Conservation (phyloP, 1,140 invertebrate genomes). For the Acyrthosiphon pisum region DNA sequence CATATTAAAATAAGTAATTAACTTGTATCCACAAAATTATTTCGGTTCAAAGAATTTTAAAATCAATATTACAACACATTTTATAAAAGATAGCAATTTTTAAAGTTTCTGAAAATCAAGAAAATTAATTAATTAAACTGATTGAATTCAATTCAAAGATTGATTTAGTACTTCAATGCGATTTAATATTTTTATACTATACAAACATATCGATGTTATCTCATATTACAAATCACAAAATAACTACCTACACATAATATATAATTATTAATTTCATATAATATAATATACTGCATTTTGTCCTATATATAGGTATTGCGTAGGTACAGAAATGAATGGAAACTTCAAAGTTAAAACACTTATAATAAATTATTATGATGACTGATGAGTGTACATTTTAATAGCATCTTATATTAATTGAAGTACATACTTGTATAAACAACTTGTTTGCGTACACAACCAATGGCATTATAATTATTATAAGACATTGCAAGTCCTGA, state of each 20-base stretch:
- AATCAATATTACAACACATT: not conserved
- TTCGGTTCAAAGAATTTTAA: not conserved
- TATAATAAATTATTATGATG: not conserved
- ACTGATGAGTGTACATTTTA: not conserved
- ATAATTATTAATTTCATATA: no score
- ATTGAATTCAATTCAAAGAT: not conserved
- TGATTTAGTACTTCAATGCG: not conserved
- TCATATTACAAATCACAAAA: not conserved
- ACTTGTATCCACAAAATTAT: not conserved
- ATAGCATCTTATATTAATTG: not conserved
- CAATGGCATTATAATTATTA: not conserved
- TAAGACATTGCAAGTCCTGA: not conserved
- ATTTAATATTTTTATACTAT: not conserved
- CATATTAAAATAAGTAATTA: not conserved
- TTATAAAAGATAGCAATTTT: not conserved
- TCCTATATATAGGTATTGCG: not conserved
- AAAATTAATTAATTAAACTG: not conserved
- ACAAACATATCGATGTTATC: not conserved
- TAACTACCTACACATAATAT: not conserved
- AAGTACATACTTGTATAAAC: not conserved
- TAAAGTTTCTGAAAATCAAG: not conserved
- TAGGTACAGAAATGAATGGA: not conserved
- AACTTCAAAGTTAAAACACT: not conserved
- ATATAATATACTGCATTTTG: not conserved
- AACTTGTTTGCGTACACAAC: not conserved